These are phyloP conservation scores for Eublepharis macularius DNA, from an alignment of 2,113 vertebrate genomes.

Conservation along the genomic window DNA sequence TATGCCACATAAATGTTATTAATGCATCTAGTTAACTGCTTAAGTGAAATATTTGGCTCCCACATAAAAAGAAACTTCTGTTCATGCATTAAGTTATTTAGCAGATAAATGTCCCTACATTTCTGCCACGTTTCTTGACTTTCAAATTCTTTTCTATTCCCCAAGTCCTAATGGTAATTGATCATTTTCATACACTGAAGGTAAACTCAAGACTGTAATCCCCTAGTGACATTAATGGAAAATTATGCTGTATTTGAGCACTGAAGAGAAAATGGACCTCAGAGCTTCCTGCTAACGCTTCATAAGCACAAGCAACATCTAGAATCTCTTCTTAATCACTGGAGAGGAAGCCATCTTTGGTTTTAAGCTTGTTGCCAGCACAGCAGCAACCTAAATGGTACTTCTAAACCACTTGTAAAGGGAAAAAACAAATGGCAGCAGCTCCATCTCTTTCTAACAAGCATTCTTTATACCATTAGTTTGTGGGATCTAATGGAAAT, in stretches of 20 bases:
- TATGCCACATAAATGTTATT: constrained; percentile 18
- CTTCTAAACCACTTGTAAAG: not conserved
- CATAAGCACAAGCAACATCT: not conserved
- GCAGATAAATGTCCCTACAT: constrained; percentile 1
- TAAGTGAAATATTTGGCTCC: constrained; percentile 6
- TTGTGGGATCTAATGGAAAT: not conserved
- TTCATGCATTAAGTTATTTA: constrained; percentile 11
- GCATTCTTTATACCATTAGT: not conserved
- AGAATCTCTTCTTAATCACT: not conserved
- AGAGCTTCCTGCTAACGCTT: not conserved
- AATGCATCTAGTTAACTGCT: constrained; percentile 19
- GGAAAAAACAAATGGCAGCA: not conserved
- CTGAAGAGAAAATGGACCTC: constrained; percentile 11
- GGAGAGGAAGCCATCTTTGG: not conserved
- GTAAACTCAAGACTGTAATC: not conserved
- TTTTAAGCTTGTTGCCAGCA: not conserved
- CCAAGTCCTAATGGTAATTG: constrained; percentile 17
- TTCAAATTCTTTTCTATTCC: constrained; percentile 2
- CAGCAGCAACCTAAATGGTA: not conserved
- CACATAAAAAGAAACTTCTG: constrained; percentile 7
- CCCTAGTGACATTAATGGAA: constrained; percentile 18
- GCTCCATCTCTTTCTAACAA: not conserved
- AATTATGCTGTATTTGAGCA: not conserved
- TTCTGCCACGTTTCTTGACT: constrained; percentile 4
- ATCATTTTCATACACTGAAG: constrained; percentile 17